phyloP scores from a whole-genome alignment of 2,113 vertebrate species.

The Edolisoma coerulescens region DNA sequence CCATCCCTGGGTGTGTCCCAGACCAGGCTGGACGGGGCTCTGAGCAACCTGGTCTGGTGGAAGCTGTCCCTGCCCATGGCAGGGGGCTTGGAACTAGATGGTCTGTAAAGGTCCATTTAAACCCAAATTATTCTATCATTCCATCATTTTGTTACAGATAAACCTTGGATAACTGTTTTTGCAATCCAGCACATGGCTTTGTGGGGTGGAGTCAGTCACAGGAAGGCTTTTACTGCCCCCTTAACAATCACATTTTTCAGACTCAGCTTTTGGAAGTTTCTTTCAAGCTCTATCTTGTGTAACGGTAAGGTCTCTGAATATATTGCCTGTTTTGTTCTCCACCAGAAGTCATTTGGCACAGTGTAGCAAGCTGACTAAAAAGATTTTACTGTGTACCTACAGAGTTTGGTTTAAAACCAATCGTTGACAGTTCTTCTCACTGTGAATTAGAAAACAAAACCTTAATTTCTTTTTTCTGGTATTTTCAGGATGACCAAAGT shows the following conservation, averaged over 20 bases:
- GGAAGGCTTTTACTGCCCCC: background rate
- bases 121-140: background rate
- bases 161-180: background rate
- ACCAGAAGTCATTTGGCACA: background rate
- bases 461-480: background rate
- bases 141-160: background rate
- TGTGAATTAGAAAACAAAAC: background rate
- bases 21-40: fast-evolving
- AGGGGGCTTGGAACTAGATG: background rate
- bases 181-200: background rate
- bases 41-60: background rate
- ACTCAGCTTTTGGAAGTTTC: background rate
- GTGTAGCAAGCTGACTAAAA: background rate
- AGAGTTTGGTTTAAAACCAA: background rate
- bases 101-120: background rate
- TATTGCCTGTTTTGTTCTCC: background rate
- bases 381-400: background rate
- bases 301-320: background rate
- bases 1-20: background rate
- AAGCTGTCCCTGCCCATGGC: background rate
- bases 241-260: background rate
- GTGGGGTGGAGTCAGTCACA: background rate
- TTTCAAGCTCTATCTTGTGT: background rate
- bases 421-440: background rate
- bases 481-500: background rate